Conservation (phyloP, 2,888 invertebrate genomes). For the Trilocha varians region DNA sequence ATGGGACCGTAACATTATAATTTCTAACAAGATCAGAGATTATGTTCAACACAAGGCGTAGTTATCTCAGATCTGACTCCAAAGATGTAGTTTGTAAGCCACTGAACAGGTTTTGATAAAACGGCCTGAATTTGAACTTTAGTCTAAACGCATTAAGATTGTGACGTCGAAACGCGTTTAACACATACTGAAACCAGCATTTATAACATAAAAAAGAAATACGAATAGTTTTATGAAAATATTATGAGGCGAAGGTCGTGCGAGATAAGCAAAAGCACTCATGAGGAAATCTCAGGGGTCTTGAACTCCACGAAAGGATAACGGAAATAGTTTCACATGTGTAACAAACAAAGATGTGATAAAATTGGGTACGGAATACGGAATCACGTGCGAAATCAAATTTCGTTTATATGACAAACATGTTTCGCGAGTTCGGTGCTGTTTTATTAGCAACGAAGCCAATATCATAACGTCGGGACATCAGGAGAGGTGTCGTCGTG, state of each 20-base stretch:
- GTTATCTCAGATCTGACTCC: neutral
- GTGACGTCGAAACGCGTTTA: too few species aligned
- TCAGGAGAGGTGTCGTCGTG: slow-evolving; percentile 57
- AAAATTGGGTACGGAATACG: slow-evolving; percentile 43
- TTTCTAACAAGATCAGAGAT: neutral
- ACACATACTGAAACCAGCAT: too few species aligned
- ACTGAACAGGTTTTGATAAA: neutral
- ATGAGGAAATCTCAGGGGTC: slow-evolving; percentile 18
- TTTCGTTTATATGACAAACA: slow-evolving; percentile 54
- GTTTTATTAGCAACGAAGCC: slow-evolving; percentile 49
- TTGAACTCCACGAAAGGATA: slow-evolving; percentile 19
- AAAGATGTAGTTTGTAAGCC: neutral
- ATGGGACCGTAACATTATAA: neutral
- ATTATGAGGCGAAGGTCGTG: slow-evolving; percentile 12
- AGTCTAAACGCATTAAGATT: neutral
- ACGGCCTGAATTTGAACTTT: neutral
- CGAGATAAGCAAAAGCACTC: slow-evolving; percentile 17
- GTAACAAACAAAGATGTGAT: slow-evolving; percentile 38
- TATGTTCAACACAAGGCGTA: neutral
- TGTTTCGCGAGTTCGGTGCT: slow-evolving; percentile 40
- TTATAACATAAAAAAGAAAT: neutral
- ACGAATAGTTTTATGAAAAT: slow-evolving; percentile 7
- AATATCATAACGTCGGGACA: slow-evolving; percentile 37
- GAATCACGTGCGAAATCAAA: slow-evolving; percentile 45
- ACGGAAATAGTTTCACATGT: slow-evolving; percentile 33